Conservation (phyloP, 30 jellyfish, hydroid and myxozoan species). For the Sanderia malayensis region DNA sequence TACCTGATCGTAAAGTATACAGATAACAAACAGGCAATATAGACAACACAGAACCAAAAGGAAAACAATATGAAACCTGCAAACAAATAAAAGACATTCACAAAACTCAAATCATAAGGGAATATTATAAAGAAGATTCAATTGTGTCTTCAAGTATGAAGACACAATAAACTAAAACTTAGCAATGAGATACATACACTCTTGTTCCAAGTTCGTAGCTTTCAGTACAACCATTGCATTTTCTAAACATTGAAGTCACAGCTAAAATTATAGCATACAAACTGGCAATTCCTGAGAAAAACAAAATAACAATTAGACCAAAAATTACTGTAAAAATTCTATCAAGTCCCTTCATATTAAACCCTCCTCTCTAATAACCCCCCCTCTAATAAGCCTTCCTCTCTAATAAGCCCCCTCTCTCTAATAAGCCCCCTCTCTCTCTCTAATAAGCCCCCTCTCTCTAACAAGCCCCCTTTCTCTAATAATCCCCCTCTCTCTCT, state of each 20-base stretch:
- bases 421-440: no score
- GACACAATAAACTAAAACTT: background rate
- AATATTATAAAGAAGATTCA: background rate
- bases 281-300: constrained; percentile 53
- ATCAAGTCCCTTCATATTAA: no score
- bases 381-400: no score
- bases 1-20: constrained; percentile 76
- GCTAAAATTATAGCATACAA: constrained; percentile 41
- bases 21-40: constrained; percentile 46
- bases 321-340: no score
- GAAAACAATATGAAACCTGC: constrained; percentile 52
- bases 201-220: constrained; percentile 56
- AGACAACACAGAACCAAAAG: constrained; percentile 63
- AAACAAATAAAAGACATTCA: constrained; percentile 3
- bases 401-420: no score
- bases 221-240: constrained; percentile 55
- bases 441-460: no score
- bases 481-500: no score
- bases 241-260: constrained; percentile 36
- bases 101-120: background rate
- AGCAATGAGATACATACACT: constrained; percentile 37
- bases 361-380: no score
- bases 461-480: no score
- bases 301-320: no score
- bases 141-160: background rate